Percentiles rank a stretch among this genome's conserved stretches.
phyloP scores from a whole-genome alignment of 1,140 invertebrate species.

The Ceratina calcarata region DNA sequence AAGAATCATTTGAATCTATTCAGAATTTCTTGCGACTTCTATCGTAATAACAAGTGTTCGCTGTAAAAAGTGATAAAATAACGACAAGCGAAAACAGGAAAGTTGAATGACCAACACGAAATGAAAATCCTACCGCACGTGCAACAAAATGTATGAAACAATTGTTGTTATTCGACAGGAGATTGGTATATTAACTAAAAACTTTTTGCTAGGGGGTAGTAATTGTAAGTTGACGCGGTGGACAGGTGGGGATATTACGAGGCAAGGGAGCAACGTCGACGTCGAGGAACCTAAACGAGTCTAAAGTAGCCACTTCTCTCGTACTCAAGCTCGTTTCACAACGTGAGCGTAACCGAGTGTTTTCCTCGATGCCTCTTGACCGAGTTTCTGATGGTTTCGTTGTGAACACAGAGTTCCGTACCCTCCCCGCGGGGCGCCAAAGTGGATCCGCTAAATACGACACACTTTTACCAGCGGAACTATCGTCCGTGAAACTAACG shows the following conservation, averaged over 20 bases:
- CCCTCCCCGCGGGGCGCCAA: neutral
- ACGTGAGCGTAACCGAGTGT: constrained; percentile 48
- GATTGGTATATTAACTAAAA: no score
- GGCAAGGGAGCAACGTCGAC: constrained; percentile 30
- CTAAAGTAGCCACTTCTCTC: constrained; percentile 41
- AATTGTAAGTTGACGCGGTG: no score
- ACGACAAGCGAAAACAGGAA: no score
- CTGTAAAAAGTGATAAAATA: no score
- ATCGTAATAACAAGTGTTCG: neutral
- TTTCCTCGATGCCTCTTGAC: constrained; percentile 45
- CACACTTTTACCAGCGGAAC: neutral
- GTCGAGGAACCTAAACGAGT: constrained; percentile 41
- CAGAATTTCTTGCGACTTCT: neutral
- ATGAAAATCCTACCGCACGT: no score
- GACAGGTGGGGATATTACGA: constrained; percentile 35
- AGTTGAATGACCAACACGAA: no score
- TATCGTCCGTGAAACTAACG: neutral
- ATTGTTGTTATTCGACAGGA: no score
- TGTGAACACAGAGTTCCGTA: constrained; percentile 26
- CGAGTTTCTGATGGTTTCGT: constrained; percentile 43
- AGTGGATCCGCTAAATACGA: constrained; percentile 27
- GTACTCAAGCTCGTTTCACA: constrained; percentile 41
- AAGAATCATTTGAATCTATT: no score
- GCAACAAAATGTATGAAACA: no score
- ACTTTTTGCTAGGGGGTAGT: no score